Base-by-base conservation (phyloP, 1,140 invertebrate species). In the Protaetia brevitarsis region DNA sequence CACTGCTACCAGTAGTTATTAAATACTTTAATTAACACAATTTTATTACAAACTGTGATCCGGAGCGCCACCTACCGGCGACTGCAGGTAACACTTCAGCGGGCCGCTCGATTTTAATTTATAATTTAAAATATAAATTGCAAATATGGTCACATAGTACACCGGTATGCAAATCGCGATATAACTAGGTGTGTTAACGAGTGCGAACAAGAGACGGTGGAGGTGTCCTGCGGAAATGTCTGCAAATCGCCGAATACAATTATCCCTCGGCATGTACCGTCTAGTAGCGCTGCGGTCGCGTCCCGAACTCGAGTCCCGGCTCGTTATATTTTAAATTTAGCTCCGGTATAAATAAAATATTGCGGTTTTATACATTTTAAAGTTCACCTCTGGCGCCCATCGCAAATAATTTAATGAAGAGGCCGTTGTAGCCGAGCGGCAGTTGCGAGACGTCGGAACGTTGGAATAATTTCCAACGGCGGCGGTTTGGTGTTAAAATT, bases 121-220 rank as follows among this genome's bases (percentile, higher is more conserved):
- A 51, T 51, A 51, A 51, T 51, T 51, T 51, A 51, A 51, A 51
- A 51, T 51, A 51, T 51, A 51, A 51, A 51, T 51, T 51, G 41
- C 41, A 51, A 51, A 51, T 51, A 51, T 51, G 5, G 11, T 10
- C 41, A 51, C 19, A 51, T 51, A 51, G 19, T 23, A 23, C 41
- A 16, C 41, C 41, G 19, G 19, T 51, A 51, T 51, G 41, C 41
- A 51, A 51, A 51, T 51, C 19, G 19, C 1, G 41, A 51, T 23
- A 51, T 51, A 51, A 51, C 41, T 51, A 51, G 41, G 41, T 51
- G 41, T 51, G 41, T 51, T 51, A 51, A 19, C 41, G 41, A 23
- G 41, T 23, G 41, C 41, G 41, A 51, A 51, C 41, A 51, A 23
- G 41, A 23, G 26, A n/a, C 31, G 13, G 31, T n/a, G 13, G 41